phyloP scores from a whole-genome alignment of 2,888 invertebrate genomes.

The Tetramorium bicarinatum region DNA sequence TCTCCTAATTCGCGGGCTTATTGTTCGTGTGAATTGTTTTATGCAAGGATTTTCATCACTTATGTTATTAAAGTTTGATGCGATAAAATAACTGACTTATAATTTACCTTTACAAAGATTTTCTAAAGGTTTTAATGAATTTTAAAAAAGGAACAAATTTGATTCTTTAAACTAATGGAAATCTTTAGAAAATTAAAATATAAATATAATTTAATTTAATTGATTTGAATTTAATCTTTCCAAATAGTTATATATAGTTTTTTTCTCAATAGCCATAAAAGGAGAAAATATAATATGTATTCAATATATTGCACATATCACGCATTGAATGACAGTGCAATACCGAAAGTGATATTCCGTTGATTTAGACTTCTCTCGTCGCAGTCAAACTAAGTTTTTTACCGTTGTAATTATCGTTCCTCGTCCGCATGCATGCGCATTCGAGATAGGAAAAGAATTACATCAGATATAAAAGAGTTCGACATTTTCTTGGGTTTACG shows the following conservation, averaged over 20 bases:
- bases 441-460: slow-evolving; percentile 55
- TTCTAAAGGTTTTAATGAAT: background rate
- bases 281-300: background rate
- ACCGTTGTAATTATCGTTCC: slow-evolving; percentile 65
- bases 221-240: background rate
- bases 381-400: slow-evolving; percentile 63
- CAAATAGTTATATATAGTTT: background rate
- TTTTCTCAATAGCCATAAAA: background rate
- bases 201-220: background rate
- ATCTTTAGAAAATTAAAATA: background rate
- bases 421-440: slow-evolving; percentile 28
- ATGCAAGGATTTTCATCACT: background rate
- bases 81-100: background rate
- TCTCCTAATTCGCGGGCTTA: background rate
- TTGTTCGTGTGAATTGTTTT: background rate
- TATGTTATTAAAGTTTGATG: background rate
- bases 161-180: background rate
- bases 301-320: background rate
- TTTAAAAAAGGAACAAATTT: background rate
- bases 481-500: slow-evolving; percentile 70
- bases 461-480: slow-evolving; percentile 57
- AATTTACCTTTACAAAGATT: background rate
- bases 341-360: slow-evolving; percentile 25
- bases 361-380: background rate
- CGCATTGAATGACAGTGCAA: slow-evolving; percentile 15